Conservation (phyloP, 2,888 invertebrate genomes). For the Agriopis aurantiaria region DNA sequence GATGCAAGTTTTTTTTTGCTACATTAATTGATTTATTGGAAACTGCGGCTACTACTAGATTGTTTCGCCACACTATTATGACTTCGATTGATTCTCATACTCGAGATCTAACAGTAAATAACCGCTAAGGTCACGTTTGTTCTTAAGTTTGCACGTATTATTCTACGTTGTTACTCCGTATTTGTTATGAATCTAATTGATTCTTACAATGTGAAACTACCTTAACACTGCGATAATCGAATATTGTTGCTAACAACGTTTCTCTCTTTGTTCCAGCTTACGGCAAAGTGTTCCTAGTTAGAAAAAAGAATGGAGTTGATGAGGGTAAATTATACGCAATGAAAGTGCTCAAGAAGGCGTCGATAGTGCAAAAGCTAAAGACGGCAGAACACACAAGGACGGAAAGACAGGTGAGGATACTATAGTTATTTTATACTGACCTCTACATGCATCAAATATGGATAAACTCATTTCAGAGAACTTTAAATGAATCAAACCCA, state of each 20-base stretch:
- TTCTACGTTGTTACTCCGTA: not conserved
- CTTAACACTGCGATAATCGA: conserved; percentile 7
- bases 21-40: not conserved
- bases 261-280: conserved; percentile 90
- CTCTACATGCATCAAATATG: not conserved
- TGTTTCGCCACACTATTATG: not conserved
- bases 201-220: not conserved
- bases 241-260: conserved; percentile 21
- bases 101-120: not conserved
- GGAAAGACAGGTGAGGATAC: conserved; percentile 91
- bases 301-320: conserved; percentile 95
- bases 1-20: not conserved
- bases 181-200: not conserved
- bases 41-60: too few species aligned
- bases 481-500: too few species aligned
- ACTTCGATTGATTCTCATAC: not conserved
- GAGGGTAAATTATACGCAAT: conserved; percentile 97
- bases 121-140: not conserved
- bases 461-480: not conserved
- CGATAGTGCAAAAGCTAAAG: conserved; percentile 97
- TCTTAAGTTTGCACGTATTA: not conserved
- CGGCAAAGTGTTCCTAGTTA: conserved; percentile 98
- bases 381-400: conserved; percentile 99
- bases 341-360: conserved; percentile 98
- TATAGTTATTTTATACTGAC: not conserved